Evolutionary conservation across 1,140 invertebrate genomes (phyloP).

Genomic region (Homalodisca vitripennis): DNA sequence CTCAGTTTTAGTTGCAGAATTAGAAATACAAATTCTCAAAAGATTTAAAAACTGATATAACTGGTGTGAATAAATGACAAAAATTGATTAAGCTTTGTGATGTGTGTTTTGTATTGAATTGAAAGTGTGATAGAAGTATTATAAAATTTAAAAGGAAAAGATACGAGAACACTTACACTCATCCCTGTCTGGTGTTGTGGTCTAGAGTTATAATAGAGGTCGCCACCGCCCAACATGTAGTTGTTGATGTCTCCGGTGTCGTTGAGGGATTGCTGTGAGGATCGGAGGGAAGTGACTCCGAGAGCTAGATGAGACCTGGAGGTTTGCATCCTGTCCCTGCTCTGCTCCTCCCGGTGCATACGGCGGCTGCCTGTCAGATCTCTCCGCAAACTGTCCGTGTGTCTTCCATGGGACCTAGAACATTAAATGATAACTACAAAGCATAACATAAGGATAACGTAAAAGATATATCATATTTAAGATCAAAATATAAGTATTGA

Average conservation of each 20-base stretch:
- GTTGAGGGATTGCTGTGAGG: slow-evolving; percentile 47
- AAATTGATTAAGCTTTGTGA: too few species aligned
- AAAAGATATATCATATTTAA: too few species aligned
- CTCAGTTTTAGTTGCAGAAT: too few species aligned
- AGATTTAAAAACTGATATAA: too few species aligned
- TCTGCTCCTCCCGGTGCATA: slow-evolving; percentile 34
- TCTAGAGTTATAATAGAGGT: slow-evolving; percentile 80
- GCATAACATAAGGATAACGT: too few species aligned
- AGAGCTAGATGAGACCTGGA: slow-evolving; percentile 70
- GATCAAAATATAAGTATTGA: too few species aligned
- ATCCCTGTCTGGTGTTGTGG: slow-evolving; percentile 21
- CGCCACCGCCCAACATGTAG: slow-evolving; percentile 43
- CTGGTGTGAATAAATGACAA: too few species aligned
- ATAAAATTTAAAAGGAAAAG: neutral
- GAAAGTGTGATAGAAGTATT: too few species aligned
- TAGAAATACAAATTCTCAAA: too few species aligned
- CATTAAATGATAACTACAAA: too few species aligned
- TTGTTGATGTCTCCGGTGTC: slow-evolving; percentile 20
- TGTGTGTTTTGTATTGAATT: too few species aligned
- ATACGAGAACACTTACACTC: neutral
- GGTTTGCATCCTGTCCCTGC: slow-evolving; percentile 61
- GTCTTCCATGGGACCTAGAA: slow-evolving; percentile 6
- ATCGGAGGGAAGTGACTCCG: slow-evolving; percentile 50
- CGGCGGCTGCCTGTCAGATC: slow-evolving; percentile 32
- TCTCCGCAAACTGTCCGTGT: slow-evolving; percentile 16